Evolutionary conservation across 2,888 invertebrate genomes (phyloP), one percentile per base, ranked within the genome.

Genomic region (Cecidostiba fungosa): DNA sequence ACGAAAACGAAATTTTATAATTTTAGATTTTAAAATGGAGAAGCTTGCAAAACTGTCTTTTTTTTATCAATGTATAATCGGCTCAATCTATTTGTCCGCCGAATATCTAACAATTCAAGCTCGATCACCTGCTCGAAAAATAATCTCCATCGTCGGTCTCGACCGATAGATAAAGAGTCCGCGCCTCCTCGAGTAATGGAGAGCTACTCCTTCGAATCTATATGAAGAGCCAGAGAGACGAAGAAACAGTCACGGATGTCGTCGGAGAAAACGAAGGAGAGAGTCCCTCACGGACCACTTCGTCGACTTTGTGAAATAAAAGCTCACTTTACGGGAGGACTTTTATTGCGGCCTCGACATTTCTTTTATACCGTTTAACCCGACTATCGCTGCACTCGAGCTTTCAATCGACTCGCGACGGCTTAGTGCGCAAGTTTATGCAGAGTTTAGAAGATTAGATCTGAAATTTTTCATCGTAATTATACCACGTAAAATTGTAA

Each of bases 281-380:
- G 62, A 50, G 29, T 88, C 89, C 89, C 90, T 90, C 88, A 89
- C 90, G 90, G 91, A 91, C 91, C 89, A 91, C 90, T 91, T 89
- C 89, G 85, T 88, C 90, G 90, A 91, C 91, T 91, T 91, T 91
- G 90, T 89, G 90, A 92, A 92, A 92, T 92, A 92, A 92, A 92
- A 92, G 91, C 91, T 91, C 90, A 90, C 91, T 92, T 91, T 92
- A 90, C 91, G 89, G 81, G 16, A 23, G 29, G 47, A 90, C 92
- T 92, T 92, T 91, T 91, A 92, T 92, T 92, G 91, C 91, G 90
- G 90, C 88, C 89, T 90, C 89, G 89, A 89, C 90, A 87, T 91
- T 90, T 89, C 91, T 90, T 91, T 91, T 91, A 91, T 91, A 90
- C 89, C 89, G 88, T 88, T 89, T 90, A 88, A 88, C 88, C 89